phyloP scores from a whole-genome alignment of 2,888 invertebrate species.

The Tuberolachnus salignus region DNA sequence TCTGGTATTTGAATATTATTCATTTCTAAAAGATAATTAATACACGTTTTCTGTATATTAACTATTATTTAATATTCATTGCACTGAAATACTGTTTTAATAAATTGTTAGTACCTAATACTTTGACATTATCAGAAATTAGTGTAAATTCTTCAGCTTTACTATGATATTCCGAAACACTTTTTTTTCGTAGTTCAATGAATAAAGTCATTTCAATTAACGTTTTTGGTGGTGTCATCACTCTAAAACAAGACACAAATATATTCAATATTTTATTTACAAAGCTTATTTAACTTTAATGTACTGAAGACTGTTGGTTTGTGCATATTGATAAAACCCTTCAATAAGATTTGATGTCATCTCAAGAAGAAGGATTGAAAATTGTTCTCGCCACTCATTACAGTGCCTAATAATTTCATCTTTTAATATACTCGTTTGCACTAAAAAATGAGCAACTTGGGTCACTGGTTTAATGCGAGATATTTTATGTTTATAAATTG shows the following conservation, averaged over 20 bases:
- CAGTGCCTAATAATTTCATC: slow-evolving; percentile 29
- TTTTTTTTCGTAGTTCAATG: slow-evolving; percentile 13
- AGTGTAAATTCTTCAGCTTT: slow-evolving; percentile 33
- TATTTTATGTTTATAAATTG: slow-evolving; percentile 25
- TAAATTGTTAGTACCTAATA: slow-evolving; percentile 16
- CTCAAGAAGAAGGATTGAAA: slow-evolving; percentile 18
- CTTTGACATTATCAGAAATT: slow-evolving; percentile 30
- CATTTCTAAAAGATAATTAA: slow-evolving; percentile 2
- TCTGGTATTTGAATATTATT: slow-evolving; percentile 18
- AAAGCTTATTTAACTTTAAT: background rate
- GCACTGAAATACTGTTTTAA: background rate
- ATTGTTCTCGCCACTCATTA: slow-evolving; percentile 11
- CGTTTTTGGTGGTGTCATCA: slow-evolving; percentile 29
- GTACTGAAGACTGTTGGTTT: slow-evolving; percentile 8
- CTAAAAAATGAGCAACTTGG: slow-evolving; percentile 31
- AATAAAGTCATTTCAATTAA: slow-evolving; percentile 34
- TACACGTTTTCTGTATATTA: background rate
- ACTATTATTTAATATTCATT: background rate
- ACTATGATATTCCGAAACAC: slow-evolving; percentile 17
- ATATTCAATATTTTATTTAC: background rate
- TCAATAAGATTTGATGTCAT: slow-evolving; percentile 26
- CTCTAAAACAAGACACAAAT: slow-evolving; percentile 10
- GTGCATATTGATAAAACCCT: slow-evolving; percentile 27
- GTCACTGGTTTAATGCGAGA: slow-evolving; percentile 6
- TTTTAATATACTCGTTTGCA: slow-evolving; percentile 24